Conservation (phyloP, 2,797 vertebrate genomes). For the Gallinago nigripennis region DNA sequence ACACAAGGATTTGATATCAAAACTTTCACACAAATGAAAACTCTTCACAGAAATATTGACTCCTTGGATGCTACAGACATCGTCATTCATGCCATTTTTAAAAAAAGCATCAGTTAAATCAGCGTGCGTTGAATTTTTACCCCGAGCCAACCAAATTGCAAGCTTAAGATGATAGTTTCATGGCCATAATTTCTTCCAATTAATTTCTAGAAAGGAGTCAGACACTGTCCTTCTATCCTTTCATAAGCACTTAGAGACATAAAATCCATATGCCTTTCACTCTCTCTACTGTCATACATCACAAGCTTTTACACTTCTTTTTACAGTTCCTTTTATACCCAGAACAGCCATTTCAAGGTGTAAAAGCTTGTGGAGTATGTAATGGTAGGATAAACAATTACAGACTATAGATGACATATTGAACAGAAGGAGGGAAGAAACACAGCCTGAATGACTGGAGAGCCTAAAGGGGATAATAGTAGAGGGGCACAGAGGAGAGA, state of each 20-base stretch:
- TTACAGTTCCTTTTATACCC: conserved; percentile 46
- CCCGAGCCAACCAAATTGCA: background rate
- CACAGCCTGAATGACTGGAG: background rate
- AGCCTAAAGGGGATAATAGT: background rate
- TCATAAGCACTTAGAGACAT: background rate
- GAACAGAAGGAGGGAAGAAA: background rate
- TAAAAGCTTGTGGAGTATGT: conserved; percentile 61
- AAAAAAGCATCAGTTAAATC: background rate
- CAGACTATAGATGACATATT: background rate
- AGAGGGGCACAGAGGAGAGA: background rate
- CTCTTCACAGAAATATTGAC: background rate
- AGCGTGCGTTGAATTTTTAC: background rate
- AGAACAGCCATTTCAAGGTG: conserved; percentile 6
- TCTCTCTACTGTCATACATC: conserved; percentile 10
- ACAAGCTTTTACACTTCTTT: conserved; percentile 36
- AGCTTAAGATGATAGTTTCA: background rate
- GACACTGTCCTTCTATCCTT: background rate
- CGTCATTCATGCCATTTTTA: background rate
- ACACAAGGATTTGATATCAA: background rate
- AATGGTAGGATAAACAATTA: conserved; percentile 48
- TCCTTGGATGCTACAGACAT: background rate
- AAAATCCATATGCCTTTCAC: conserved; percentile 7
- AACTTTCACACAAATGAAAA: background rate
- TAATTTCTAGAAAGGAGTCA: background rate
- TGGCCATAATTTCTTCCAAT: background rate